Base-by-base conservation (phyloP, 2,113 vertebrate species). In the Tupaia tana region DNA sequence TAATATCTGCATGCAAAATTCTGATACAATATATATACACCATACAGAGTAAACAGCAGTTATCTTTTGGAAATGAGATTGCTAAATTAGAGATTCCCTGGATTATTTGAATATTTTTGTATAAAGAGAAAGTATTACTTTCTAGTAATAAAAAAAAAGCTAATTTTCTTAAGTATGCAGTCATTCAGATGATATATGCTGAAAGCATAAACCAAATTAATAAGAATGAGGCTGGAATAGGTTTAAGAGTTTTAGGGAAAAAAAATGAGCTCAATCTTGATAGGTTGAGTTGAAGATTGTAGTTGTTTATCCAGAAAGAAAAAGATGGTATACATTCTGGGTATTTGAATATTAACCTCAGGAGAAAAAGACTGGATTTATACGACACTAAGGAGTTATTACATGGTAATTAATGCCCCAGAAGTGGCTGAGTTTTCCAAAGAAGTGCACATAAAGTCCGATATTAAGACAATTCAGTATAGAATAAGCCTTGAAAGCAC, bases 101-200 rank as follows among this genome's bases (percentile, higher is more conserved):
- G 18, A 85, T 66, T 87, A 25, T 7, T 66, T 82, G 31, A 91
- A 83, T 82, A 63, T 29, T 13, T 67, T 71, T 93, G 59, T 93
- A 70, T 56, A 82, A 90, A 93, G 27, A 59, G 5, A 52, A 86
- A 67, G 34, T 43, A 78, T 81, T 85, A 15, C 2, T 93, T 82
- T 90, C 87, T 58, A 93, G 61, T 63, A 81, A 86, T 52, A 31
- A 81, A 31, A 90, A 90, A 77, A 73, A 64, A 74, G 27, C 74
- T 61, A n/a, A 52, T 52, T 66, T 92, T 94, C 86, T 31, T 27
- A 91, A 75, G 13, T 14, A 61, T 69, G n/a, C 15, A 75, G 56
- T 86, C 58, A 80, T 91, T 78, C 27, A 75, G n/a, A n/a, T 75
- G 25, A 88, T 31, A 83, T 9, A 89, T 66, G 75, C 59, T 61